phyloP scores from a whole-genome alignment of 2,797 vertebrate species.

The Arvicola amphibius region DNA sequence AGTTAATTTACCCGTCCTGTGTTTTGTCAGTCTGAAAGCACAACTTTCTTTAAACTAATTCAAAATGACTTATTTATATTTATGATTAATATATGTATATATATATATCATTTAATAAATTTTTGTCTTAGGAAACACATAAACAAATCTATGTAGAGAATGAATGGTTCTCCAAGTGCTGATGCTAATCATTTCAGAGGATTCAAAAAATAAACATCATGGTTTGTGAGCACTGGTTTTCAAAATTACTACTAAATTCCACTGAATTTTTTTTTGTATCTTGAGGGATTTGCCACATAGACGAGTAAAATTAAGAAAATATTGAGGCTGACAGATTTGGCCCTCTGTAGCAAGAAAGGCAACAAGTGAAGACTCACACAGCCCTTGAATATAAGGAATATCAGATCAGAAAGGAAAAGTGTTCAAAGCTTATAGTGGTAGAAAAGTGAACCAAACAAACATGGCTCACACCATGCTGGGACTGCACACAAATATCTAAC shows the following conservation, averaged over 20 bases:
- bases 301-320: fast-evolving
- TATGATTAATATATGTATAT: neutral
- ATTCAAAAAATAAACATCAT: neutral
- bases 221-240: neutral
- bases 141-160: neutral
- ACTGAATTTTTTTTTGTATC: neutral
- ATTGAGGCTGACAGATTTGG: neutral
- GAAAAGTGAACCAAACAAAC: neutral
- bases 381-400: neutral
- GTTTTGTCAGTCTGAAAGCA: neutral
- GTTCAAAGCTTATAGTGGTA: neutral
- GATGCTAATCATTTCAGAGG: neutral
- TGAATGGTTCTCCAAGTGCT: neutral
- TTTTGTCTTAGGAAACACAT: neutral
- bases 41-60: neutral
- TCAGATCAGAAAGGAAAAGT: neutral
- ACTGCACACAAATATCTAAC: neutral
- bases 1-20: neutral
- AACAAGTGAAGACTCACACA: neutral
- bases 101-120: neutral
- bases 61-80: neutral
- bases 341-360: neutral
- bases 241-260: neutral
- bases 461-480: neutral
- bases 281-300: neutral